Base-by-base conservation (phyloP, 2,888 invertebrate species). In the Hyppa rectilinea region DNA sequence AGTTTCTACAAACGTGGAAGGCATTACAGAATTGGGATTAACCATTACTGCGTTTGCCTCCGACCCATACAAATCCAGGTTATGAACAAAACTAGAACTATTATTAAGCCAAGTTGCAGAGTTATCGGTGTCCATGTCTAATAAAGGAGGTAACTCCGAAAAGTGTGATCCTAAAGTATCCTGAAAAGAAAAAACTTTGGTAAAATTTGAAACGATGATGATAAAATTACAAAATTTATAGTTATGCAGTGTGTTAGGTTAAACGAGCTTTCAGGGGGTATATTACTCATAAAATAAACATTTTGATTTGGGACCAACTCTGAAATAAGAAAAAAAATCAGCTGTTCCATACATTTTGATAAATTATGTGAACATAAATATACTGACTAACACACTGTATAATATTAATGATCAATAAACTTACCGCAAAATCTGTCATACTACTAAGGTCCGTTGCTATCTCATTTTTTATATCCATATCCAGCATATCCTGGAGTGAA, bases 11-110 rank as follows among this genome's bases (percentile, higher is more conserved):
- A 97, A 97, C 80, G 97, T 97, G 49, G 97, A 96, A 2, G 99
- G 98, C 97, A 98, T 98, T 53, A 98, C 98, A 36, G 98, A 98
- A 88, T 98, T 98, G 6, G 99, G 99, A 94, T 99, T 98, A 7
- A 99, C 99, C 97, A 98, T 97, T 80, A 98, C 97, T 20, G 97
- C 97, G 76, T 97, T 97, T 52, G 97, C 97, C 89, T 98, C 98
- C 14, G 97, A 97, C 36, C 97, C 97, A 87, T 96, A 97, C 83
- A 97, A 96, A 90, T 97, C 97, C 85, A 97, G 92, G 89, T 97
- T 97, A 88, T 97, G 97, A 84, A 97, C 97, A 84, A 97, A 97
- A 92, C 96, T 97, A 58, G 97, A 96, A 68, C 97, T 96, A 87
- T 96, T 97, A 86, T 96, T 96, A 86, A 96, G 95, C 96, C 96